phyloP scores from a whole-genome alignment of 2,888 invertebrate species.

The Pomacea canaliculata region DNA sequence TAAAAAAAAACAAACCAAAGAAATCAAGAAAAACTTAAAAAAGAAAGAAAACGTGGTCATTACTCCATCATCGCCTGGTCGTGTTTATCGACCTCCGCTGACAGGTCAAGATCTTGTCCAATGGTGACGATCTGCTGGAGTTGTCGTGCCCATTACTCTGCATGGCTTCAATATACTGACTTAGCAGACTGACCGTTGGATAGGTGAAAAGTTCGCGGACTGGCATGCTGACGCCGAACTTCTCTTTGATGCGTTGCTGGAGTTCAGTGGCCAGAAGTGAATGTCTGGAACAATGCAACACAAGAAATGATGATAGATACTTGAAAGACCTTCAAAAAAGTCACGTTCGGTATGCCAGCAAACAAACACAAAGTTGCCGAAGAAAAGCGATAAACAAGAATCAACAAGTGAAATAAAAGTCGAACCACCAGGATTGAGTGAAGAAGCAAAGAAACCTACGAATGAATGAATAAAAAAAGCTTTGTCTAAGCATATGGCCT shows the following conservation, averaged over 20 bases:
- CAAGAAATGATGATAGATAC: not conserved
- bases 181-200: constrained; percentile 65
- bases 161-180: constrained; percentile 61
- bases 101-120: constrained; percentile 55
- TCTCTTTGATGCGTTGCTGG: constrained; percentile 53
- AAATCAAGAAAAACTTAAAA: too few species aligned
- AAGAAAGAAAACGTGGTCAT: constrained; percentile 13
- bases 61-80: constrained; percentile 62
- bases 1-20: too few species aligned
- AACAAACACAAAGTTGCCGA: not conserved
- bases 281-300: constrained; percentile 59
- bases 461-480: not conserved
- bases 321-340: too few species aligned
- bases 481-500: not conserved
- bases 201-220: constrained; percentile 68
- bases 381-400: not conserved
- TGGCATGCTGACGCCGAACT: constrained; percentile 59
- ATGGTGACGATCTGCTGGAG: not conserved
- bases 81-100: constrained; percentile 65
- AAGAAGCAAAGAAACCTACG: not conserved
- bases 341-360: too few species aligned
- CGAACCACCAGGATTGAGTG: not conserved
- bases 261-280: constrained; percentile 70
- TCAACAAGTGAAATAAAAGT: not conserved
- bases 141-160: constrained; percentile 27